phyloP scores from a whole-genome alignment of 2,113 vertebrate genomes.

The Phodopus roborovskii region DNA sequence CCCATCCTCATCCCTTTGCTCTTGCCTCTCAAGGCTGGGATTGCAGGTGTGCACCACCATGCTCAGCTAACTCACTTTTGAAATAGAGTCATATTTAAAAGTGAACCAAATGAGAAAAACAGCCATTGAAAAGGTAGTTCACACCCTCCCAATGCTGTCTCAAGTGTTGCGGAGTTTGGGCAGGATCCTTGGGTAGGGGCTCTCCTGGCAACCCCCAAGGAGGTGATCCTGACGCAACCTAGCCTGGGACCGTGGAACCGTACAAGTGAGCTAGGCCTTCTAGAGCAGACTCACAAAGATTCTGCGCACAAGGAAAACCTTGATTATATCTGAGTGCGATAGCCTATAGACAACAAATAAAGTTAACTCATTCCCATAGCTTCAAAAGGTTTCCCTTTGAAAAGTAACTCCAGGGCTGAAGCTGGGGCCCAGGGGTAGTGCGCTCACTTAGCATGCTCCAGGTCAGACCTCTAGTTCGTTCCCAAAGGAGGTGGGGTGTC shows the following conservation, averaged over 20 bases:
- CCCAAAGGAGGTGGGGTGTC: background rate
- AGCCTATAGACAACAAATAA: background rate
- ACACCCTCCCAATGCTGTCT: background rate
- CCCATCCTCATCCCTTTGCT: background rate
- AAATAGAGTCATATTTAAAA: slow-evolving; percentile 4
- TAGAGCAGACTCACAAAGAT: background rate
- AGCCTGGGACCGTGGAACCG: background rate
- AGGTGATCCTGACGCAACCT: too few relatives aligned
- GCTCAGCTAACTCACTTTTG: background rate
- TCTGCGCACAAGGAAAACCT: background rate
- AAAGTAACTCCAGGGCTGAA: background rate
- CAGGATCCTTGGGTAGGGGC: background rate
- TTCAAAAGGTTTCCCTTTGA: background rate
- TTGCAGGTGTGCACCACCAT: background rate
- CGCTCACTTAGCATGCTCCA: too few relatives aligned
- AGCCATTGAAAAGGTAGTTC: background rate
- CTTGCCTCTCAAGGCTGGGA: background rate
- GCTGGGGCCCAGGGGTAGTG: background rate
- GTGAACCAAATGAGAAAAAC: background rate
- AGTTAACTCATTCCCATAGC: background rate
- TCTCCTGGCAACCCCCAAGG: background rate
- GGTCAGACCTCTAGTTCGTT: background rate
- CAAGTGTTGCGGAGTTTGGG: background rate
- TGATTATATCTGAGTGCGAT: background rate
- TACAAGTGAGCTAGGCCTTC: background rate